Evolutionary conservation across 2,888 invertebrate genomes (phyloP).

Genomic region (Thelaira solivaga): DNA sequence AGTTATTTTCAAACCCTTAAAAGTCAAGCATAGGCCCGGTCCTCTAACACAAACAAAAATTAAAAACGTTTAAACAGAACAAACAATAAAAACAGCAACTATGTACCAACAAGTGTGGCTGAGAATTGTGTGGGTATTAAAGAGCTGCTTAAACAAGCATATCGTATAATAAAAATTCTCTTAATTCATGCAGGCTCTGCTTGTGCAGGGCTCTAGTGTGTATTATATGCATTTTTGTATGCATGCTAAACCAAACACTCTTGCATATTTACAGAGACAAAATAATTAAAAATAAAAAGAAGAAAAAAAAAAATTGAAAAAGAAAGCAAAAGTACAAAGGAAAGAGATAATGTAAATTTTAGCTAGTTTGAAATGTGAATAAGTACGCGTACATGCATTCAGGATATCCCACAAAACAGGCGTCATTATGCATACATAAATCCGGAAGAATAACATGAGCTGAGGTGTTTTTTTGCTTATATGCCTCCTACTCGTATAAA

Average conservation of each 20-base stretch:
- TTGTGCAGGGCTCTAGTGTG: too few relatives aligned
- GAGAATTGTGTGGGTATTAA: too few relatives aligned
- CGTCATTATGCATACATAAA: slow-evolving; percentile 33
- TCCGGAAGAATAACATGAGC: slow-evolving; percentile 34
- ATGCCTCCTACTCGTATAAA: not conserved
- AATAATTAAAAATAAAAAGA: not conserved
- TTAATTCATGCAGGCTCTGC: too few relatives aligned
- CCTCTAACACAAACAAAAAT: not conserved
- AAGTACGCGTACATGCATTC: slow-evolving; percentile 16
- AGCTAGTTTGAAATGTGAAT: slow-evolving; percentile 4
- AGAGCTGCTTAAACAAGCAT: too few relatives aligned
- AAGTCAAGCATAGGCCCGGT: not conserved
- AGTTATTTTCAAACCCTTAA: slow-evolving; percentile 5
- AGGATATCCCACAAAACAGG: slow-evolving; percentile 8
- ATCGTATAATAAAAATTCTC: too few relatives aligned
- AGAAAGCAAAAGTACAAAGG: too few relatives aligned
- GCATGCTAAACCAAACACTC: too few relatives aligned
- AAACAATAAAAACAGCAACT: too few relatives aligned
- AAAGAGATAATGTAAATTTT: not conserved
- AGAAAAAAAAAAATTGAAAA: not conserved
- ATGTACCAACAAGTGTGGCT: too few relatives aligned
- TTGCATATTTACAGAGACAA: not conserved
- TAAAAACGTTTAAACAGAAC: not conserved
- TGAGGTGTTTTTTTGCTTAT: slow-evolving; percentile 2
- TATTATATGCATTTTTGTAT: too few relatives aligned